A percentile compares a stretch with the other conserved stretches of the same genome.
These are phyloP conservation scores for Aurelia sp. DNA, from an alignment of 30 jellyfish, hydroid and myxozoan species.

Conservation along the genomic window DNA sequence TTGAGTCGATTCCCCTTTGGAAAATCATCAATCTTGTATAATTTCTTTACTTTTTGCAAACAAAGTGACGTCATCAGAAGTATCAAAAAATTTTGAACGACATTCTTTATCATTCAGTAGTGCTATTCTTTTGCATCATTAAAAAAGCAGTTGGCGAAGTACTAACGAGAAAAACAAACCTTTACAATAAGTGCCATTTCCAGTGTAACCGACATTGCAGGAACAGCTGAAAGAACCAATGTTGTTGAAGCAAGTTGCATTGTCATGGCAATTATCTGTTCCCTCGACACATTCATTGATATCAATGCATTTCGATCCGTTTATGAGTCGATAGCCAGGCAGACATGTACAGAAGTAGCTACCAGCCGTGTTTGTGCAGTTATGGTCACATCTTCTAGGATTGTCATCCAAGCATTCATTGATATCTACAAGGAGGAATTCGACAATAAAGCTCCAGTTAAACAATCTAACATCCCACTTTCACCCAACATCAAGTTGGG, in stretches of 20 bases:
- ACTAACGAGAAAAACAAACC: not conserved
- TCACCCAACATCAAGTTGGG: no score
- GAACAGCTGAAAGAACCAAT: slow-evolving; percentile 11
- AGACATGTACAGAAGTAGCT: slow-evolving; percentile 43
- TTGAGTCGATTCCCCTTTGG: no score
- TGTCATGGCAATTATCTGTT: slow-evolving; percentile 29
- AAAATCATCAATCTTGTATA: no score
- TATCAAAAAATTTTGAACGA: no score
- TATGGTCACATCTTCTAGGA: slow-evolving; percentile 29
- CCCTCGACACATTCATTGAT: slow-evolving; percentile 41
- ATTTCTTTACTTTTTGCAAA: no score
- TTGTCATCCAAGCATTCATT: slow-evolving; percentile 38
- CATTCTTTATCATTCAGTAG: no score
- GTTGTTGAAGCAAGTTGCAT: slow-evolving; percentile 62
- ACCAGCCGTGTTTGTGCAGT: slow-evolving; percentile 50
- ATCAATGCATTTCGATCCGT: slow-evolving; percentile 33
- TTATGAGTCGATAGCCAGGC: slow-evolving; percentile 53
- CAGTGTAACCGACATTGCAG: slow-evolving; percentile 55
- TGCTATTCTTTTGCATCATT: no score
- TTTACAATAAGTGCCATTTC: slow-evolving; percentile 48
- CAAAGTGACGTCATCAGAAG: no score
- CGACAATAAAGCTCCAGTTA: no score
- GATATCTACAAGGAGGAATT: slow-evolving; percentile 1
- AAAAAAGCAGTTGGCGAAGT: no score
- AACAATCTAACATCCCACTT: no score